Evolutionary conservation across 92 coral and sea anemone genomes (phyloP).

Genomic region (Paragorgia papillata): DNA sequence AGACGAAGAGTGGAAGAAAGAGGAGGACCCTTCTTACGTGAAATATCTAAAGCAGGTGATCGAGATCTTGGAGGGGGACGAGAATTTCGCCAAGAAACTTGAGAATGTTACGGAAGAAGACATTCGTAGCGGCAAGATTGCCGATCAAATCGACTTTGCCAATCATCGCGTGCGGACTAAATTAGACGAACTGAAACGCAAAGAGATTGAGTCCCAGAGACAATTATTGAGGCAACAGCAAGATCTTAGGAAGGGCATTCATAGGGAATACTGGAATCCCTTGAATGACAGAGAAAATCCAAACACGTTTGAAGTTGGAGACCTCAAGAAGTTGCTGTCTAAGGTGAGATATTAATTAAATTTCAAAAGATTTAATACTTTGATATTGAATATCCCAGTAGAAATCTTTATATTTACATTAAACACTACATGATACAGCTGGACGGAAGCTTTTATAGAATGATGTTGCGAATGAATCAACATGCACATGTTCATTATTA

Average conservation of each 20-base stretch:
- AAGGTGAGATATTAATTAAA: conserved; percentile 83
- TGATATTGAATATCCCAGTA: too few relatives aligned
- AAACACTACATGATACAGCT: too few relatives aligned
- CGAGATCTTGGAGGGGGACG: conserved; percentile 93
- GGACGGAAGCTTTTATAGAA: too few relatives aligned
- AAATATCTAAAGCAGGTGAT: conserved; percentile 95
- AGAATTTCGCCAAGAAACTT: conserved; percentile 80
- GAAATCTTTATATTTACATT: too few relatives aligned
- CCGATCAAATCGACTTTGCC: conserved; percentile 90
- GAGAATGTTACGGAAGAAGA: conserved; percentile 95
- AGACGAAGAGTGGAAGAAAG: conserved; percentile 51
- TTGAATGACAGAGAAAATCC: conserved; percentile 96
- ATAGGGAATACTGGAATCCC: conserved; percentile 94
- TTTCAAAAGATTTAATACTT: too few relatives aligned
- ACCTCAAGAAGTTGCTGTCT: conserved; percentile 77
- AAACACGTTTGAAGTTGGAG: conserved; percentile 89
- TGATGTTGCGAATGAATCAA: too few relatives aligned
- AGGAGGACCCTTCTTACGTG: conserved; percentile 86
- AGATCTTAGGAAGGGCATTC: conserved; percentile 82
- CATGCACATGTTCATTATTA: too few relatives aligned
- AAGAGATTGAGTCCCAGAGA: conserved; percentile 88
- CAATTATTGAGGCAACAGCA: conserved; percentile 89
- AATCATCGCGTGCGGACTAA: conserved; percentile 87
- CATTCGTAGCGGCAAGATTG: conserved; percentile 82
- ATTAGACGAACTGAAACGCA: conserved; percentile 90